Evolutionary conservation across 2,888 invertebrate genomes (phyloP).

Genomic region (Lasioglossum lativentre): DNA sequence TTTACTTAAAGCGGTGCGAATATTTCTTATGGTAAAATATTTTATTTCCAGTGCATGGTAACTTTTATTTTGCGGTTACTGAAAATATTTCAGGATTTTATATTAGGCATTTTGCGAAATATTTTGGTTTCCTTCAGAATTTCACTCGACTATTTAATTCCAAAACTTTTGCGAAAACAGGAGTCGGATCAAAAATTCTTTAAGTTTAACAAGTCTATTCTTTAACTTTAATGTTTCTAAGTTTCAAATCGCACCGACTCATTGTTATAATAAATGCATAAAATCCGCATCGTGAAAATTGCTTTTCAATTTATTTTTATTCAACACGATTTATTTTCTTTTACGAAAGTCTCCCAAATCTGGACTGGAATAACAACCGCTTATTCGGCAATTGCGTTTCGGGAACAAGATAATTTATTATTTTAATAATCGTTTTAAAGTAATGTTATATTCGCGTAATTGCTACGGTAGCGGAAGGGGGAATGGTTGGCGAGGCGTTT

Average conservation of each 20-base stretch:
- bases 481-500: neutral
- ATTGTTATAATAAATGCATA: too few relatives aligned
- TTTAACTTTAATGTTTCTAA: too few relatives aligned
- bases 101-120: too few relatives aligned
- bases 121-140: too few relatives aligned
- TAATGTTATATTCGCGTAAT: neutral
- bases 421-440: conserved; percentile 1
- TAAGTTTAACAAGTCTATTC: too few relatives aligned
- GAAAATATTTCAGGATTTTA: neutral
- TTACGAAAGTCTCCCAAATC: neutral
- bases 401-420: neutral
- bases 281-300: too few relatives aligned
- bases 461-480: neutral
- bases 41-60: neutral
- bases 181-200: too few relatives aligned
- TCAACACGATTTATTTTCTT: neutral
- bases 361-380: neutral
- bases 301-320: too few relatives aligned
- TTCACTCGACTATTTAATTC: too few relatives aligned
- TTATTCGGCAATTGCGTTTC: neutral
- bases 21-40: neutral
- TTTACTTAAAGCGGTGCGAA: neutral
- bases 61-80: neutral
- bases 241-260: too few relatives aligned
- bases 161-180: too few relatives aligned